A percentile compares a stretch with the other conserved stretches of the same genome.
phyloP scores from a whole-genome alignment of 2,888 invertebrate species.

The Pinctada fucata region DNA sequence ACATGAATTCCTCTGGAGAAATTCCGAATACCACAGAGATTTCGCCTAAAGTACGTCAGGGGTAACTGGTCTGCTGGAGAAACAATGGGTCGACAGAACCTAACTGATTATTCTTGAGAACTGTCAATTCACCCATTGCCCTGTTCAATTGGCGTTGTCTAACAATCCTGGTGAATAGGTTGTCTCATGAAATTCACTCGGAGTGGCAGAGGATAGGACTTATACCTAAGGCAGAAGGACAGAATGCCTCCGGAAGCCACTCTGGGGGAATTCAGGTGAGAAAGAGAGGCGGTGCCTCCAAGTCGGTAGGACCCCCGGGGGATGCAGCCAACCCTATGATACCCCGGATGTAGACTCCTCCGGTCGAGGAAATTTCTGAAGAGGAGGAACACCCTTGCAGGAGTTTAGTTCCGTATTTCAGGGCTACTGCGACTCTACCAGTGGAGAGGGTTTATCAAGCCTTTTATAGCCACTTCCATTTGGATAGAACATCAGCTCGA shows the following conservation, averaged over 20 bases:
- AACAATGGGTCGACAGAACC: not conserved
- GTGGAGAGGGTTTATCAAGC: not conserved
- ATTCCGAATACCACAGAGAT: not conserved
- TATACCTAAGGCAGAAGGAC: not conserved
- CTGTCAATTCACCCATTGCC: not conserved
- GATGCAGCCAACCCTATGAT: not conserved
- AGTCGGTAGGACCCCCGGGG: not conserved
- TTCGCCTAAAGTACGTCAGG: not conserved
- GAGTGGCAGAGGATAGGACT: not conserved
- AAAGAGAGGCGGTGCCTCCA: not conserved
- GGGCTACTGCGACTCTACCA: not conserved
- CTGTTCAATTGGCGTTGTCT: not conserved
- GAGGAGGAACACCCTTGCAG: not conserved
- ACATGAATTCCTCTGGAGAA: not conserved
- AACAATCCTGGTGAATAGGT: not conserved
- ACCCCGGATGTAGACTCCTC: not conserved
- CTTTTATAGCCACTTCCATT: conserved; percentile 1
- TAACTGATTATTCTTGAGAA: not conserved
- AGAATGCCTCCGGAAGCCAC: not conserved
- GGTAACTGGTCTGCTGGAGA: not conserved
- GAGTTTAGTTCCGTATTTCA: not conserved
- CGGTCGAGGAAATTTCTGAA: not conserved
- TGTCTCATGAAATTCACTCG: not conserved
- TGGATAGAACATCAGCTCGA: not conserved
- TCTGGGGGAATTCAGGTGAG: not conserved